Conservation (phyloP, 2,113 vertebrate genomes). For the Hippopotamus amphibius region DNA sequence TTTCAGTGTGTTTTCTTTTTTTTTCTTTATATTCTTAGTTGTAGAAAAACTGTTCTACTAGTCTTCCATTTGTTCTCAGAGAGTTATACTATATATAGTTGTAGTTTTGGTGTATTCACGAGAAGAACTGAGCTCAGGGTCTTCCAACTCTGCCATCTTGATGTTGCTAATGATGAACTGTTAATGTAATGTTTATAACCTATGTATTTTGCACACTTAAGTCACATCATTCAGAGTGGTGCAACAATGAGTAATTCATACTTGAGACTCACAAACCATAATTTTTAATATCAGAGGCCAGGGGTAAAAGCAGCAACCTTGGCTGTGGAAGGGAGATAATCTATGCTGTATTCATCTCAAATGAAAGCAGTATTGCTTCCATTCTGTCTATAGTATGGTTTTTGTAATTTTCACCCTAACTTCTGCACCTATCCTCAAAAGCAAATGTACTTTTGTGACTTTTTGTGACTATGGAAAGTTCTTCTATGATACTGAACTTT, state of each 20-base stretch:
- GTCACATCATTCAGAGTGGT: background rate
- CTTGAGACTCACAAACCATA: background rate
- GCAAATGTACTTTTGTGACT: background rate
- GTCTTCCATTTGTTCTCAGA: background rate
- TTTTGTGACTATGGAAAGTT: background rate
- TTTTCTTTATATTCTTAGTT: background rate
- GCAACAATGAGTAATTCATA: background rate
- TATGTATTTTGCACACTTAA: background rate
- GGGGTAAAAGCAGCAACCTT: background rate
- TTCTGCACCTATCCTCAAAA: background rate
- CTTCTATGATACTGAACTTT: background rate
- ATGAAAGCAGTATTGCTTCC: background rate
- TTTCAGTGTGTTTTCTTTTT: background rate
- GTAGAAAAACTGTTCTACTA: background rate
- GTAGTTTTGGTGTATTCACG: background rate
- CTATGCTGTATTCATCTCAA: background rate
- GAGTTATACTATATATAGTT: background rate
- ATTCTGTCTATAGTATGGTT: fast-evolving
- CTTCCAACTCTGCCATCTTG: background rate
- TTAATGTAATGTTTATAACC: background rate
- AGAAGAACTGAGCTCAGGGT: background rate
- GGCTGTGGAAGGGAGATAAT: background rate
- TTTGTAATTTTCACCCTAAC: background rate
- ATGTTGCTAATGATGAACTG: background rate
- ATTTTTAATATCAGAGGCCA: background rate